phyloP scores from a whole-genome alignment of 1,140 invertebrate genomes.

The Ceratitis capitata region DNA sequence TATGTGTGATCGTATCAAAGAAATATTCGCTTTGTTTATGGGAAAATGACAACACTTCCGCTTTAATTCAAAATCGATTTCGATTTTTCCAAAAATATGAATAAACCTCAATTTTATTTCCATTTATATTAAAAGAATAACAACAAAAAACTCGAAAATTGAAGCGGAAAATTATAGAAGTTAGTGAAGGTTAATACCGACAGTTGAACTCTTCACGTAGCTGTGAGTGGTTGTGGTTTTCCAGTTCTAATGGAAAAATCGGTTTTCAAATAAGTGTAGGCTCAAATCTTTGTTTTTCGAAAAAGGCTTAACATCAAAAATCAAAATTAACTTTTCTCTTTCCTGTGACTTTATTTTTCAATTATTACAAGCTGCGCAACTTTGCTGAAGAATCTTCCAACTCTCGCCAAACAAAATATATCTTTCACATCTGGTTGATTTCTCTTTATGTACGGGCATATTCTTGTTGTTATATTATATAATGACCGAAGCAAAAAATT shows the following conservation, averaged over 20 bases:
- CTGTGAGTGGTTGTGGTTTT: not conserved
- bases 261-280: not conserved
- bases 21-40: not conserved
- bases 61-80: not conserved
- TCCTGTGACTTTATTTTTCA: too few species aligned
- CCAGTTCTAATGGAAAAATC: not conserved
- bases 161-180: not conserved
- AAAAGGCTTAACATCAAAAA: too few species aligned
- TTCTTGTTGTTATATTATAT: too few species aligned
- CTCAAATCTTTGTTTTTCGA: not conserved
- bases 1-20: not conserved
- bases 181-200: not conserved
- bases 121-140: not conserved
- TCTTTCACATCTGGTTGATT: not conserved
- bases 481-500: not conserved
- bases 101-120: not conserved
- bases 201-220: not conserved
- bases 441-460: too few species aligned
- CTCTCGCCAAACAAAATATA: too few species aligned
- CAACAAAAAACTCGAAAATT: not conserved
- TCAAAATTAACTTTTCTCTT: too few species aligned
- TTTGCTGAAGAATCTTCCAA: too few species aligned
- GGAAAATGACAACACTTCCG: not conserved
- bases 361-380: too few species aligned
- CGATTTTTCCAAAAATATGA: not conserved